Conservation (phyloP, 2,888 invertebrate genomes). For the Acrobasis repandana region DNA sequence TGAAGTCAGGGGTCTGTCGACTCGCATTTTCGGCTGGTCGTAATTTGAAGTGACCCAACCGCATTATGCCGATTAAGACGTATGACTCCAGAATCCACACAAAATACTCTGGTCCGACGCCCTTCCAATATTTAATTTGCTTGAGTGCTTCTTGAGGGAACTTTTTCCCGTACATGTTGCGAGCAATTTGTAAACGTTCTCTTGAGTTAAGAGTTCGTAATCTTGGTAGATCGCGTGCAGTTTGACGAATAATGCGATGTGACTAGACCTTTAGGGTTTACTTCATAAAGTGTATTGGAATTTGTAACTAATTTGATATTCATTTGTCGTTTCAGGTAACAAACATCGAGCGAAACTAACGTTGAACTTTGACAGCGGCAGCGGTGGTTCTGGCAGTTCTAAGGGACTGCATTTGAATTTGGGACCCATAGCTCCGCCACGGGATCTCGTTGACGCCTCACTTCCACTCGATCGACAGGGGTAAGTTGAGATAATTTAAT, state of each 20-base stretch:
- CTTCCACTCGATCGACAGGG: slow-evolving; percentile 94
- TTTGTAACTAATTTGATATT: not conserved
- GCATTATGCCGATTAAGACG: slow-evolving; percentile 80
- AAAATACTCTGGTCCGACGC: slow-evolving; percentile 62
- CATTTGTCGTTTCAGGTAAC: slow-evolving; percentile 63
- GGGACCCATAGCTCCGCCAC: slow-evolving; percentile 84
- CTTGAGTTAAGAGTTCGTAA: slow-evolving; percentile 67
- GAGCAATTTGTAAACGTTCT: slow-evolving; percentile 78
- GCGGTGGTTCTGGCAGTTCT: slow-evolving; percentile 70
- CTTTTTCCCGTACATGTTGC: slow-evolving; percentile 68
- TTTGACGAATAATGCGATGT: slow-evolving; percentile 52
- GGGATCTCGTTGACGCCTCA: slow-evolving; percentile 90
- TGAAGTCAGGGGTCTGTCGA: slow-evolving; percentile 67
- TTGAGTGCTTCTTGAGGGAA: slow-evolving; percentile 78
- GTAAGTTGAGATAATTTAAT: slow-evolving; percentile 75
- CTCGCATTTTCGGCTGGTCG: slow-evolving; percentile 55
- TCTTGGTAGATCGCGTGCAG: slow-evolving; percentile 52
- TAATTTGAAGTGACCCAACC: slow-evolving; percentile 71
- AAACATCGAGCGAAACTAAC: slow-evolving; percentile 88
- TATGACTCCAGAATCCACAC: slow-evolving; percentile 71
- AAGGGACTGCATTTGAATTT: slow-evolving; percentile 88
- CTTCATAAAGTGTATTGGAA: not conserved
- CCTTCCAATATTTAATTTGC: slow-evolving; percentile 78
- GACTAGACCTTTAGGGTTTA: slow-evolving; percentile 28
- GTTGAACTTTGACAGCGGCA: slow-evolving; percentile 86